Base-by-base conservation (phyloP, 2,797 vertebrate genomes). In the Hapalemur alaotrensis region DNA sequence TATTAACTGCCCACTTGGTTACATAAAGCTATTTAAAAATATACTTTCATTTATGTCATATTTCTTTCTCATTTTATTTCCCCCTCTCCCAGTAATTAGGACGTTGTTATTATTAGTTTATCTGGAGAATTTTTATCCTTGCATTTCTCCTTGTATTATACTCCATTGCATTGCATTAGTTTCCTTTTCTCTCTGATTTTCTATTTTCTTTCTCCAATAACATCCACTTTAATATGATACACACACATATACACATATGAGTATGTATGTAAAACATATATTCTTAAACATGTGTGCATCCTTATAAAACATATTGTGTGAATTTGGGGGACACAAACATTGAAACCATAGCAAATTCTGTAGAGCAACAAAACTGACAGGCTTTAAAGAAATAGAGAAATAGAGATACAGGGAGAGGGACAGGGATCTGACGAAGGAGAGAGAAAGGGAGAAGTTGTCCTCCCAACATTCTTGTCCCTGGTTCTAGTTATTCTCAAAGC, bases 51-150 rank as follows among this genome's bases (percentile, higher is more conserved):
- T 22, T 67, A 83, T 18, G 52, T 35, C 1, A 13, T 54, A 70
- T 69, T 73, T 10, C 8, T 59, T 90, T 76, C 32, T 87, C 38
- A 70, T 69, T 94, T 91, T 82, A 59, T 83, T 89, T 93, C 63
- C 2, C 46, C 75, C 12, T 43, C 43, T 43, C 1, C 50, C 15
- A 50, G 43, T 52, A 88, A 76, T 72, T 90, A 78, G 18, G 25
- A 70, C 15, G 54, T 38, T 80, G 18, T 32, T 83, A 57, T 28
- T n/a, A 85, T 41, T 4, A 41, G 4, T 79, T 89, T 90, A 35
- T 30, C 14, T 41, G 43, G 75, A 95, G 3, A 85, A 57, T 61
- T 32, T 61, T 67, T 48, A 52, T 30, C 30, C 0, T 25, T 78
- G 13, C 52, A 52, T 93, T 95, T 95, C 46, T 86, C 41, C 84